Evolutionary conservation across 2,113 vertebrate species (phyloP).

Genomic region (Malurus melanocephalus): DNA sequence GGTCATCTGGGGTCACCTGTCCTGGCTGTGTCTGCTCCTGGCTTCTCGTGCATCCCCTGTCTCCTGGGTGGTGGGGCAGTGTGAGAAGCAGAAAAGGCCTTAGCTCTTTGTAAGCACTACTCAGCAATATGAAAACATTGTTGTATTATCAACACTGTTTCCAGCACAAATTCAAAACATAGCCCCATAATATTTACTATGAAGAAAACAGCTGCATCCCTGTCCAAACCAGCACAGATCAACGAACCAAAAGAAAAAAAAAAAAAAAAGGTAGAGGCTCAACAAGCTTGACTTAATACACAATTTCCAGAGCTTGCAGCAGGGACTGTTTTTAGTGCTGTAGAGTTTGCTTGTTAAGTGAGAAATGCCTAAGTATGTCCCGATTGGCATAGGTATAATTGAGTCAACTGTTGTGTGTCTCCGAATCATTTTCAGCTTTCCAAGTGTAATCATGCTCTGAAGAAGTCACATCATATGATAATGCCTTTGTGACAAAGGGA

Average conservation of each 20-base stretch:
- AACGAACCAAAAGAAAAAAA: background rate
- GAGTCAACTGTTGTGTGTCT: background rate
- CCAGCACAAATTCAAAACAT: background rate
- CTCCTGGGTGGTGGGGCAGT: rapidly evolving
- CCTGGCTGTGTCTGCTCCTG: background rate
- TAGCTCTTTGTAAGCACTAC: background rate
- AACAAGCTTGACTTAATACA: background rate
- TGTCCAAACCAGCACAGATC: background rate
- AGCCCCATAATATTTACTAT: background rate
- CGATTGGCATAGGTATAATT: background rate
- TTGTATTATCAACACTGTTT: background rate
- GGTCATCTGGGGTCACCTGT: background rate
- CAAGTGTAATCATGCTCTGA: background rate
- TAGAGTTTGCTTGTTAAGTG: background rate
- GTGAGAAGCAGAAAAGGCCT: background rate
- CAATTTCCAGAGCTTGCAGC: background rate
- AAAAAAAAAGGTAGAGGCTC: background rate
- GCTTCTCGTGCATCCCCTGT: background rate
- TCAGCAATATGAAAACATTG: background rate
- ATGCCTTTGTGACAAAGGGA: background rate
- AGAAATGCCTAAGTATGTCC: background rate
- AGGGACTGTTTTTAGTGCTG: background rate
- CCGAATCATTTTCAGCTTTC: background rate
- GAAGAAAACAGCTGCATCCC: background rate
- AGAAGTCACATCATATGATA: background rate